Base-by-base conservation (phyloP, 1,140 invertebrate genomes). In the Limonius californicus region DNA sequence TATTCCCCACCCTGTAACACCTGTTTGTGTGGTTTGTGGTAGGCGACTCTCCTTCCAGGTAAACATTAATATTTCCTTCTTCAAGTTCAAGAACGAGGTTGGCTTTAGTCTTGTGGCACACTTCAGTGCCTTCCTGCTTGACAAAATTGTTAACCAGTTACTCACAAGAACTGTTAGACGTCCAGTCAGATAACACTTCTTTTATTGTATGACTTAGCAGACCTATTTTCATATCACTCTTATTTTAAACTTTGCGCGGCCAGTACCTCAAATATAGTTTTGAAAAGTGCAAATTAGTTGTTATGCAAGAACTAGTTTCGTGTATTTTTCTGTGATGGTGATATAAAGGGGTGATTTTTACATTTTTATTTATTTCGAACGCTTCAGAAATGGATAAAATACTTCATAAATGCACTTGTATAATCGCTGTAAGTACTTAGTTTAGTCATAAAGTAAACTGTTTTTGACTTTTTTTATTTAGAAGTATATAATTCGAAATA, bases 51-150 rank as follows among this genome's bases (percentile, higher is more conserved):
- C 58, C 58, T 59, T 59, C 58, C 58, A 59, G 30, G 58, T 59
- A 59, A 59, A 21, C 58, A 32, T 50, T 59, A 59, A 59, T 59
- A 30, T 59, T 27, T 27, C 23, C 9, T 27, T 27, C 23, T 27
- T 59, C 43, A 59, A 59, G 58, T 59, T 59, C 58, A 59, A 59
- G 58, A 50, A 59, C 42, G 47, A 53, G 43, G 58, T 54, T 53
- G 58, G 50, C 9, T 21, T 53, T 43, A 59, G 45, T 53, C 21
- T 39, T 59, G 58, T 59, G 58, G 47, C 58, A 59, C 32, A 59
- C 58, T 59, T 59, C 18, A 43, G 42, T 23, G 18, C 23, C 42
- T 20, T 45, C 16, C 57, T 15, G 12, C 18, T n/a, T 43, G 45
- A 20, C 19, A 27, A 39, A 43, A 27, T 27, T 18, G n/a, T 8